These are phyloP conservation scores for Ypsolopha sequella DNA, from an alignment of 2,888 invertebrate genomes.

Conservation along the genomic window DNA sequence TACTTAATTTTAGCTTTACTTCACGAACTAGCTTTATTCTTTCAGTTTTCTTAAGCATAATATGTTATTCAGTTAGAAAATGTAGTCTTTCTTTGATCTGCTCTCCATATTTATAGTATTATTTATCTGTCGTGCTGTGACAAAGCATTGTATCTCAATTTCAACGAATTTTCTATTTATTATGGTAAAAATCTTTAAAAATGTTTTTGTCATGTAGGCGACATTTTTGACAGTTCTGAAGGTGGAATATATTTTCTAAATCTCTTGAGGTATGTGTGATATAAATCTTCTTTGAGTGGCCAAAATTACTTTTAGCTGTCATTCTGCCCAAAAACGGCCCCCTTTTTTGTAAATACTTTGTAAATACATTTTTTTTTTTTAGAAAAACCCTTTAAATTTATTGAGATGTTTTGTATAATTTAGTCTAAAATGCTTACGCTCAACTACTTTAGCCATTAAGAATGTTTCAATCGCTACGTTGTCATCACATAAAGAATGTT, in stretches of 20 bases:
- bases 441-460: constrained; percentile 57
- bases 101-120: no score
- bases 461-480: not conserved
- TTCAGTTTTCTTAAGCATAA: constrained; percentile 14
- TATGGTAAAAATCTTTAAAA: no score
- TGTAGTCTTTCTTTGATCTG: constrained; percentile 40
- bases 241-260: constrained; percentile 41
- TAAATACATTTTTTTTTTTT: constrained; percentile 56
- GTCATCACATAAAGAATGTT: constrained; percentile 10
- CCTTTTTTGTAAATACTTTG: constrained; percentile 61
- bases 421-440: constrained; percentile 63
- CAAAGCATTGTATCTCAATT: no score
- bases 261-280: constrained; percentile 14
- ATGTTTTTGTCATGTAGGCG: no score
- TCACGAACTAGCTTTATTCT: constrained; percentile 22
- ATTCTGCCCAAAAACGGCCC: constrained; percentile 30
- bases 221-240: constrained; percentile 10
- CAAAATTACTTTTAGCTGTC: constrained; percentile 43
- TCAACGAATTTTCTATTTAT: no score
- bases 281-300: constrained; percentile 31
- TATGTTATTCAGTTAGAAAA: constrained; percentile 32
- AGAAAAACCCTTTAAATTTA: constrained; percentile 36
- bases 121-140: no score
- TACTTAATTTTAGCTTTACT: constrained; percentile 53
- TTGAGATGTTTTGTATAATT: constrained; percentile 38